Base-by-base conservation (phyloP, 2,113 vertebrate species). In the Tychaedon coryphoeus region DNA sequence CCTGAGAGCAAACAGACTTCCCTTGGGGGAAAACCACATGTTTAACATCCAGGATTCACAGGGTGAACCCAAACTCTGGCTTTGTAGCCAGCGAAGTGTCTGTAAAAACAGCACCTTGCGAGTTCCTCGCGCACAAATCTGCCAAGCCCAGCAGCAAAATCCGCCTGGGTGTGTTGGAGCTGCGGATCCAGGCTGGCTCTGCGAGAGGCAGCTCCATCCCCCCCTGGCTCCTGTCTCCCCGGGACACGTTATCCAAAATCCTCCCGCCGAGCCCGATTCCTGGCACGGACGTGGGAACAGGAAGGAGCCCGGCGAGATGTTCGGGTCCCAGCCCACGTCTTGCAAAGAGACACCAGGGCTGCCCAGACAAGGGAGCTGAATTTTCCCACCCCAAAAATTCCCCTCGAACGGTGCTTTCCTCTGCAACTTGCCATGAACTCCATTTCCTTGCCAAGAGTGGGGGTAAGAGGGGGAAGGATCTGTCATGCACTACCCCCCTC, bases 201-300 rank as follows among this genome's bases (percentile, higher is more conserved):
- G 86, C 0, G 47, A 82, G 67, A 94, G 71, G 62, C 54, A 95
- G 58, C 54, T 93, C 64, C 94, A 80, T 91, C 64, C 71, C 81
- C 76, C 76, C 34, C 91, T 0, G 28, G 77, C 50, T 94, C 81
- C 62, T 3, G 0, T 31, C 73, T 93, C 90, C 93, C 78, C 86
- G 50, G 83, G 76, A 92, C 91, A 61, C 14, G 4, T 79, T 79
- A 96, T 91, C 90, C 36, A 0, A 95, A 96, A 90, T 77, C 74
- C 82, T 92, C 81, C 90, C 5, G 57, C 53, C 2, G 50, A 89
- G 80, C 50, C 81, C 6, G 0, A 67, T 29, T 96, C 82, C 94
- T 95, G 93, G 90, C 96, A 92, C 23, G 4, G 81, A 96, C 3
- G 0, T 86, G 85, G 56, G 77, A 95, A 97, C 93, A 95, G 88